Conservation (phyloP, 53 echinoderm and acorn worm species). For the Apostichopus leukothele region DNA sequence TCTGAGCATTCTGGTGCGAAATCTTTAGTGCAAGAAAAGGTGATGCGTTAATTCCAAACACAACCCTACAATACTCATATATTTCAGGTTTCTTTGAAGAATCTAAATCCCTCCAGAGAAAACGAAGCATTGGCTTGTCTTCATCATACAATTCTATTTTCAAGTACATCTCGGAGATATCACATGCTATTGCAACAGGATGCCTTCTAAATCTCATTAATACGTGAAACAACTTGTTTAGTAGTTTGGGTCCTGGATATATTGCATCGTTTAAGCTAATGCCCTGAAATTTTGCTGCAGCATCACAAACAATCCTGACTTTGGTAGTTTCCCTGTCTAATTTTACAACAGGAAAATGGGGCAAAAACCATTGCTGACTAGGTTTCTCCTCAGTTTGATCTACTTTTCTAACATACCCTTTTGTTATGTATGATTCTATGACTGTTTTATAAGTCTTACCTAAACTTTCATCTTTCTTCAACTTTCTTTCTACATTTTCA, state of each 20-base stretch:
- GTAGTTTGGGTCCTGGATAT: slow-evolving; percentile 29
- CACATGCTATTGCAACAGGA: slow-evolving; percentile 20
- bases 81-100: background rate
- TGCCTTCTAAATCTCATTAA: slow-evolving; percentile 19
- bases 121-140: slow-evolving; percentile 32
- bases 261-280: slow-evolving; percentile 38
- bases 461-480: background rate
- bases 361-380: slow-evolving; percentile 4
- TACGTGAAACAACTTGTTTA: slow-evolving; percentile 41
- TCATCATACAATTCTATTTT: slow-evolving; percentile 19
- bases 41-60: slow-evolving; percentile 41
- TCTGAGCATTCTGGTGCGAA: slow-evolving; percentile 21
- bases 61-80: slow-evolving; percentile 32
- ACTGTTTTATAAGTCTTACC: slow-evolving; percentile 29
- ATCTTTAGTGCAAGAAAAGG: slow-evolving; percentile 33
- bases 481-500: slow-evolving; percentile 21
- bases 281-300: slow-evolving; percentile 33
- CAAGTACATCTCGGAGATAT: slow-evolving; percentile 45
- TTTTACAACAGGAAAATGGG: slow-evolving; percentile 39
- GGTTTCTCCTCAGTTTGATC: too few relatives aligned
- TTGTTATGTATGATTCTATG: slow-evolving; percentile 8
- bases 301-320: slow-evolving; percentile 36
- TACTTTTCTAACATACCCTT: too few relatives aligned
- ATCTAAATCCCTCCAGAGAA: slow-evolving; percentile 49
- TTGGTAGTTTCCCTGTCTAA: slow-evolving; percentile 41